Base-by-base conservation (phyloP, 1,140 invertebrate species). In the Ostrea edulis region DNA sequence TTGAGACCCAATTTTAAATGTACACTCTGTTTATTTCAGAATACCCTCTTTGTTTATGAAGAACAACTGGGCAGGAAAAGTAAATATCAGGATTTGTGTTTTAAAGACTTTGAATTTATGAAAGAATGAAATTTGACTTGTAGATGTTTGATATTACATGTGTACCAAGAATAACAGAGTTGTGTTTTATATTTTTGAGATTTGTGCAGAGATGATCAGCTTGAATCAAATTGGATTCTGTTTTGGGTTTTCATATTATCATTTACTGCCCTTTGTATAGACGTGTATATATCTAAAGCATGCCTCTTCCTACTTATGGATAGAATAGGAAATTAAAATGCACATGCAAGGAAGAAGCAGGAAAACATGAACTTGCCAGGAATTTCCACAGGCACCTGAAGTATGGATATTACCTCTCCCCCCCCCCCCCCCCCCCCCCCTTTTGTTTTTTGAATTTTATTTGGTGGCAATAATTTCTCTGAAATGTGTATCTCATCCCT, bases 61-160 rank as follows among this genome's bases (percentile, higher is more conserved):
- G 68, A 77, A 22, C 25, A 77, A 35, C 22, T 29, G 12, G 29
- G 25, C 68, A 35, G 68, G 25, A 77, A 77, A 14, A 77, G 68
- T n/a, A 77, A 35, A 4, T 11, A 77, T 77, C 22, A 77, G 9
- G 9, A 29, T 25, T 77, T 77, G 68, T 77, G 25, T 14, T 77
- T 35, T 29, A 77, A 14, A 77, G 68, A 77, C 68, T 77, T 2
- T 35, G 14, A 25, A 77, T 2, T 77, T 29, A 77, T 35, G 9
- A 35, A 14, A 77, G 68, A 77, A 22, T 77, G 68, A 77, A 77
- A 35, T 77, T 25, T 77, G 35, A 77, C 68, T 77, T 77, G 68
- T 77, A 44, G 9, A 77, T 77, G 68, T 77, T 77, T 77, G 68
- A 29, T 77, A 77, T 77, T 77, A 77, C 68, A 77, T 29, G 22